Base-by-base conservation (phyloP, 1,140 invertebrate species). In the Scaptomyza montana region DNA sequence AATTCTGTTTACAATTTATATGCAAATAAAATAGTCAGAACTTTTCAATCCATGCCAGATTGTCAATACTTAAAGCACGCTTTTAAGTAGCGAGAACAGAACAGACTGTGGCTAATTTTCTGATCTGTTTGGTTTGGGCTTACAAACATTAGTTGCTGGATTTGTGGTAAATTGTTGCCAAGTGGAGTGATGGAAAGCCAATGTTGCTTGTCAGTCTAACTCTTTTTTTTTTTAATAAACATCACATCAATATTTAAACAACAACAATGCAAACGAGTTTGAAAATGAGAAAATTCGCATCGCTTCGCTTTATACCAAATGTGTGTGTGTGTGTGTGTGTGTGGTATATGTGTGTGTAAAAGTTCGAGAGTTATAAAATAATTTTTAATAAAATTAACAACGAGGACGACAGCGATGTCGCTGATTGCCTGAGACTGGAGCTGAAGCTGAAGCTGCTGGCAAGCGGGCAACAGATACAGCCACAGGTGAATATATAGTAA, bases 321-420 rank as follows among this genome's bases (percentile, higher is more conserved):
- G 33, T 36, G 33, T 25, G 55, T 45, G 50, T 65, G 56, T 65
- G 77, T 60, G 73, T 13, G 33, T 36, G 33, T 36, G 33, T 36
- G 33, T 25, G 55, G n/a, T n/a, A n/a, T n/a, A n/a, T 45, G 50
- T 65, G 56, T 65, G 77, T 60, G 73, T 13, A 65, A 66, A 86
- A 86, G 81, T 86, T 53, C 43, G 60, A 75, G 70, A 80, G 73
- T 89, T 89, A 80, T 84, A 80, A 89, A 79, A 89, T 77, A 87
- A 87, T 87, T 87, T 87, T 89, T 89, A 89, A 89, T 89, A 84
- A 89, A 89, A 89, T 89, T 89, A 89, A 89, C 69, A 74, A 77
- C 50, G 66, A 53, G 61, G n/a, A 49, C 19, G 62, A 69, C 63
- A 62, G 65, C 60, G 64, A 67, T 69, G 63, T 82, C 70, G 66